Base-by-base conservation (phyloP, 2,888 invertebrate genomes). In the Galerucella nymphaeae region DNA sequence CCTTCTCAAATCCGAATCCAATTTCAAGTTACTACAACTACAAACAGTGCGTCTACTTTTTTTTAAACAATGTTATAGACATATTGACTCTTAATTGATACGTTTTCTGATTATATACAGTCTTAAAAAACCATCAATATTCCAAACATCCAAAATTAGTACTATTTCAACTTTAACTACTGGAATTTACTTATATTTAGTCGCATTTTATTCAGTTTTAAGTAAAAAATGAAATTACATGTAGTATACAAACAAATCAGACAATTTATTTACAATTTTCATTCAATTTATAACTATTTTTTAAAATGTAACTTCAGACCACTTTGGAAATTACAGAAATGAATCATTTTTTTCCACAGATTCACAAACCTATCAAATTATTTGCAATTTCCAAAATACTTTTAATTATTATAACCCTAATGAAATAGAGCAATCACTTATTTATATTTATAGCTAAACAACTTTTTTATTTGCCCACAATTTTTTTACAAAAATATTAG, bases 121-220 rank as follows among this genome's bases (percentile, higher is more conserved):
- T 53, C 16, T 53, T 53, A 53, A 53, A 38, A 45, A 18, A 53
- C 53, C 53, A 18, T 53, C 10, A 53, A 53, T 18, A 53, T 18
- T 53, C 9, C 18, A 18, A 53, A 53, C 53, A 53, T 53, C 18
- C 53, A 53, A 53, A 18, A 53, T 53, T 53, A 53, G 9, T 53
- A 53, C 18, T 53, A 53, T 53, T 53, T 53, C 53, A 53, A 53
- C 53, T 53, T 53, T 53, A 53, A 53, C 53, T 53, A 53, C 53
- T 53, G 53, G 53, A 53, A 53, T 53, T 53, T 53, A 53, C 53
- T 53, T 16, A 53, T 18, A 53, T 53, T 53, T 53, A 53, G 16
- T 1, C 18, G 16, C 18, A 16, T 53, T 18, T 53, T 10, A 53
- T 53, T 53, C 10, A 53, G 18, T 53, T 53, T 53, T 9, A 53